Percentiles rank a stretch among this genome's conserved stretches.
Evolutionary conservation across 35 echinoderm and acorn worm genomes (phyloP).

Genomic region (Ophioderma brevispina): DNA sequence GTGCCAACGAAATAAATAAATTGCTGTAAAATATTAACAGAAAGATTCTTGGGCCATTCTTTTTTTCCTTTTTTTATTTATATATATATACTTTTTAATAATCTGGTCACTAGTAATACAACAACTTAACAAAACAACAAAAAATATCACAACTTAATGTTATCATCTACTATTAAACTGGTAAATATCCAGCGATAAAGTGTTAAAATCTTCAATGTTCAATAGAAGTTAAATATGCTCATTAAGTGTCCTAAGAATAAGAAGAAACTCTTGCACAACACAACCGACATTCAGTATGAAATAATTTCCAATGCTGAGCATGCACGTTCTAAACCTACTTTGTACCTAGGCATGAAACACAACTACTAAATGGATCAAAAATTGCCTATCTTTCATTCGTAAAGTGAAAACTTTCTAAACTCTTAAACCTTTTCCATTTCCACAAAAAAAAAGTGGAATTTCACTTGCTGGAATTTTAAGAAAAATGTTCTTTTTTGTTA

Average conservation of each 20-base stretch:
- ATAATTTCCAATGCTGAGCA: not conserved
- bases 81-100: not conserved
- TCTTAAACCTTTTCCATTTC: conserved; percentile 20
- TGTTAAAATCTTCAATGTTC: not conserved
- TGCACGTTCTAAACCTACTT: not conserved
- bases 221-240: conserved; percentile 3
- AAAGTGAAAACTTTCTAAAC: conserved; percentile 7
- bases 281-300: not conserved
- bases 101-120: conserved; percentile 1
- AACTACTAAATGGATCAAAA: conserved; percentile 33
- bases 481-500: not conserved
- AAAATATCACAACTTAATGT: conserved; percentile 1
- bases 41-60: not conserved
- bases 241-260: not conserved
- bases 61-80: not conserved
- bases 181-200: not conserved
- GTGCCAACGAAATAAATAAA: not conserved
- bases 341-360: conserved; percentile 12
- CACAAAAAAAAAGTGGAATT: not conserved
- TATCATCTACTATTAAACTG: not conserved
- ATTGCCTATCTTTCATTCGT: conserved; percentile 8
- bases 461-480: conserved; percentile 13
- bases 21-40: not conserved
- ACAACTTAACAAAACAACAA: not conserved
- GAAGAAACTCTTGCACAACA: not conserved